phyloP scores from a whole-genome alignment of 2,888 invertebrate species.

The Ophonus ardosiacus region DNA sequence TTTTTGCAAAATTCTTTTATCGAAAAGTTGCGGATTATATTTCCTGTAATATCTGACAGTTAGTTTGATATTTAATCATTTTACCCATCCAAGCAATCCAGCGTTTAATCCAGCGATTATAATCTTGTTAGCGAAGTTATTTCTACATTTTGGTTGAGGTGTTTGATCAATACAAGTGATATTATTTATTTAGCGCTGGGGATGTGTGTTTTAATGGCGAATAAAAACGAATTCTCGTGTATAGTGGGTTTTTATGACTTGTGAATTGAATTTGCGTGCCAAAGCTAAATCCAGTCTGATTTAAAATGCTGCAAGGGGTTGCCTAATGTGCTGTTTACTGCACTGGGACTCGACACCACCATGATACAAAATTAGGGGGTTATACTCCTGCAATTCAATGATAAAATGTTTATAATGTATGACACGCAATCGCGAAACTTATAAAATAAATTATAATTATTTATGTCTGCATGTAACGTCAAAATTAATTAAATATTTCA shows the following conservation, averaged over 20 bases:
- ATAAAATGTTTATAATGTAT: not conserved
- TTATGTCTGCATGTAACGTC: not conserved
- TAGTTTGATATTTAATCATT: too few relatives aligned
- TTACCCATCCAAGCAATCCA: too few relatives aligned
- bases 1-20: too few relatives aligned
- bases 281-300: not conserved
- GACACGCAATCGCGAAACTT: not conserved
- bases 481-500: not conserved
- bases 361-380: not conserved
- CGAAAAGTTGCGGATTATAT: too few relatives aligned
- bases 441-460: not conserved
- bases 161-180: slow-evolving; percentile 39
- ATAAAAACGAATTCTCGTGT: slow-evolving; percentile 34
- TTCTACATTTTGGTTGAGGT: not conserved
- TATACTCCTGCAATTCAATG: too few relatives aligned
- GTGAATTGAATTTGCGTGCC: slow-evolving; percentile 47
- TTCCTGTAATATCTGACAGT: too few relatives aligned
- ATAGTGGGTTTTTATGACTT: slow-evolving; percentile 30
- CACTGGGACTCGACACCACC: not conserved
- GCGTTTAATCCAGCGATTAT: not conserved
- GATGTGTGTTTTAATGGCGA: slow-evolving; percentile 31
- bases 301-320: slow-evolving; percentile 13
- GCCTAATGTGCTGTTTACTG: not conserved
- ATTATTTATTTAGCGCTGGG: slow-evolving; percentile 32
- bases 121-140: slow-evolving; percentile 1